Evolutionary conservation across 2,113 vertebrate genomes (phyloP), one percentile per base, ranked within the genome.

Genomic region (Halcyon senegalensis): DNA sequence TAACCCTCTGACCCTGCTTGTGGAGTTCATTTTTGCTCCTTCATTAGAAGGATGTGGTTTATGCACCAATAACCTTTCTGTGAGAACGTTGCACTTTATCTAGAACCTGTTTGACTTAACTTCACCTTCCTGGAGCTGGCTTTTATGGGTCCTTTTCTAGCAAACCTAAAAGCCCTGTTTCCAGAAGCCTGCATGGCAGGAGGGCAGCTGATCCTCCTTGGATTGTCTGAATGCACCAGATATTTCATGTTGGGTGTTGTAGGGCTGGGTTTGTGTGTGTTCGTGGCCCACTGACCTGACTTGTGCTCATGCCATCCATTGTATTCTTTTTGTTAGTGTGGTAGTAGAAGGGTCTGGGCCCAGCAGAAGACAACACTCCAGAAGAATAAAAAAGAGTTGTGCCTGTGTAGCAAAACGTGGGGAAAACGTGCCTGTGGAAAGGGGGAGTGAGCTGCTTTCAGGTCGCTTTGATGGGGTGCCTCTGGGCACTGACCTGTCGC

Each of bases 211-310:
- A 46, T 60, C 20, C 43, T 81, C 5, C 51, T 53, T 8, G 44
- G 9, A 1, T 51, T 59, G 55, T 21, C 41, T 72, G 41, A 41
- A 11, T 8, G 2, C n/a, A 16, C 18, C 6, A 20, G 13, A 1
- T 1, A 5, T 20, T 20, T 67, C 35, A 13, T 2, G 2, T 16
- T n/a, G 37, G 1, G 0, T 64, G 62, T 41, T 82, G 9, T 37
- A 50, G n/a, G n/a, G 30, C 16, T 67, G 17, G 19, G 2, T n/a
- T n/a, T 13, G 3, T 16, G 17, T 39, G 43, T 43, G 43, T 43
- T 11, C 25, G 14, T 69, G 33, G 23, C 28, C 16, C 10, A 3
- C n/a, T 44, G 19, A 75, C 41, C 16, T 19, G 5, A 3, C 19
- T 48, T 74, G 27, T 46, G 44, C 53, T 25, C 1, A 0, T 84